These are phyloP conservation scores for Pachypanchax playfairii DNA, from an alignment of 2,113 vertebrate species.

Conservation along the genomic window DNA sequence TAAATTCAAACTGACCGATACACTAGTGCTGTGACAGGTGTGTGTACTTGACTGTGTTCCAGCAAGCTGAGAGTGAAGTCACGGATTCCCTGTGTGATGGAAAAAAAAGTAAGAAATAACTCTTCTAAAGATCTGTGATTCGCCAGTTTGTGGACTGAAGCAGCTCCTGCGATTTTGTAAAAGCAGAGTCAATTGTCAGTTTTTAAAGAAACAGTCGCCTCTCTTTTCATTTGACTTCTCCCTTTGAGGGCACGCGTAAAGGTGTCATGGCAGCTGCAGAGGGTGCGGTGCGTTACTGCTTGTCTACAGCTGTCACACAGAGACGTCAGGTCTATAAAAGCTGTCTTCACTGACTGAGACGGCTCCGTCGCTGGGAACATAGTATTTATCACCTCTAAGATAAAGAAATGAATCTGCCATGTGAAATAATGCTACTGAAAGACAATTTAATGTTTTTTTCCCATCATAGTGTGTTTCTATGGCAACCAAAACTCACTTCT, in stretches of 20 bases:
- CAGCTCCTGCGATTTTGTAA: constrained; percentile 32
- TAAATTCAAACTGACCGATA: constrained; percentile 47
- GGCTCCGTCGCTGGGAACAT: neutral
- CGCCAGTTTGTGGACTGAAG: neutral
- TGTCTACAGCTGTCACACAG: constrained; percentile 50
- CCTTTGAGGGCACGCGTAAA: constrained; percentile 47
- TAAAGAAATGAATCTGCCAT: constrained; percentile 24
- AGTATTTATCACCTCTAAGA: constrained; percentile 21
- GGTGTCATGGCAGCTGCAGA: constrained; percentile 30
- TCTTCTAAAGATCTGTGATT: constrained; percentile 4
- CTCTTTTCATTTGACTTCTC: constrained; percentile 31
- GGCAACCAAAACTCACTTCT: constrained; percentile 62
- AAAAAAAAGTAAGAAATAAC: constrained; percentile 9
- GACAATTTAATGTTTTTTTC: constrained; percentile 34
- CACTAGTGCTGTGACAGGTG: constrained; percentile 30
- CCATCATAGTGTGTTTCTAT: constrained; percentile 64
- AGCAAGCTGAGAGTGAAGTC: constrained; percentile 10
- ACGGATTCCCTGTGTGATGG: constrained; percentile 30
- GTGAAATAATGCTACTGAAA: no score
- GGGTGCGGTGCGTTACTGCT: constrained; percentile 8
- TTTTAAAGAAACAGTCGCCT: constrained; percentile 41
- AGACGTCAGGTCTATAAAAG: neutral
- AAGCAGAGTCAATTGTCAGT: constrained; percentile 45
- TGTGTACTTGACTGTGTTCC: neutral
- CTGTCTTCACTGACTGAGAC: neutral